phyloP scores from a whole-genome alignment of 2,888 invertebrate genomes.

The Melinopterus prodromus region DNA sequence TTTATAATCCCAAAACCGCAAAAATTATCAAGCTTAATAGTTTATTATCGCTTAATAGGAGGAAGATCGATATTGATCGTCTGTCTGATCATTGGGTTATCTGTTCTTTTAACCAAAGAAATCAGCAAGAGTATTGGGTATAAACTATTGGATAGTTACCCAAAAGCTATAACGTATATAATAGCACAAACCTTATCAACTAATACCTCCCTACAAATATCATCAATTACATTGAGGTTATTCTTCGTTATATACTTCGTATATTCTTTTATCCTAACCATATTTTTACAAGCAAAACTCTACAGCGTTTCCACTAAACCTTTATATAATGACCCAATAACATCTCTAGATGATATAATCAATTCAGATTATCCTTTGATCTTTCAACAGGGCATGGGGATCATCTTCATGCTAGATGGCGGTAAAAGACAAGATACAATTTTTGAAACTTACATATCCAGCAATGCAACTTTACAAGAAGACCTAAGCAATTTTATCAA shows the following conservation, averaged over 20 bases:
- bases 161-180: constrained; percentile 11
- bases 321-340: constrained; percentile 28
- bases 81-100: neutral
- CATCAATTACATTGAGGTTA: constrained; percentile 13
- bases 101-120: neutral
- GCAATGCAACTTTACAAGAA: constrained; percentile 19
- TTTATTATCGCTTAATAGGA: neutral
- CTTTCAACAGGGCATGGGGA: constrained; percentile 26
- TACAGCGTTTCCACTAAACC: constrained; percentile 30
- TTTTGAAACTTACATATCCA: constrained; percentile 23
- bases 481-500: constrained; percentile 29
- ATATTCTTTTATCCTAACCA: constrained; percentile 26
- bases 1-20: constrained; percentile 32
- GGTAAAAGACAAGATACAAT: constrained; percentile 21
- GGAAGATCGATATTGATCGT: neutral
- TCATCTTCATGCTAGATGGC: constrained; percentile 26
- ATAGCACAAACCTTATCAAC: constrained; percentile 23
- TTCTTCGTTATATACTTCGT: constrained; percentile 26
- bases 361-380: constrained; percentile 24
- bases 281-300: constrained; percentile 30
- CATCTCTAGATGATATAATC: constrained; percentile 25
- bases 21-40: neutral
- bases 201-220: neutral
- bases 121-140: constrained; percentile 19
- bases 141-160: constrained; percentile 15